Conservation (phyloP, 2,113 vertebrate genomes). For the Dipodomys stephensi region DNA sequence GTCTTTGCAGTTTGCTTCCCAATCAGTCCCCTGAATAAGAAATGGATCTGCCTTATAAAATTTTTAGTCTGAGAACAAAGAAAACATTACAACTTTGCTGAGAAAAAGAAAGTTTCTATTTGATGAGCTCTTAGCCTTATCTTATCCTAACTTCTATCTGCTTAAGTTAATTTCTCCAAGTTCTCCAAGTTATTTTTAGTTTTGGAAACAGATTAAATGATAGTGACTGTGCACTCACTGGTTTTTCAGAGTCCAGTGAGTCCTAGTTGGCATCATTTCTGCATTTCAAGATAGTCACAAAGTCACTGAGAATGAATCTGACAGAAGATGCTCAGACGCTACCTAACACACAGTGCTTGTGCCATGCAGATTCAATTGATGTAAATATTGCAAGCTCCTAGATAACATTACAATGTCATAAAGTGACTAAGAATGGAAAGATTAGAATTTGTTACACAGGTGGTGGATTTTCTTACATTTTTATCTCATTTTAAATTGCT, state of each 20-base stretch:
- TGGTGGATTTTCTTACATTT: too few relatives aligned
- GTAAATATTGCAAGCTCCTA: not conserved
- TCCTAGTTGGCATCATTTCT: not conserved
- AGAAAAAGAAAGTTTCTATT: not conserved
- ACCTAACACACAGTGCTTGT: not conserved
- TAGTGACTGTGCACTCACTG: not conserved
- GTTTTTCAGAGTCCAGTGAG: not conserved
- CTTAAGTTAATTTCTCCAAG: not conserved
- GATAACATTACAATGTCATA: not conserved
- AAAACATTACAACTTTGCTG: not conserved
- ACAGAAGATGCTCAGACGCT: not conserved
- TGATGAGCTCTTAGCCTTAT: not conserved
- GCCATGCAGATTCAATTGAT: not conserved
- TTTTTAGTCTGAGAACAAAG: not conserved
- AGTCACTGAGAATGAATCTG: not conserved
- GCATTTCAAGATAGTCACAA: not conserved
- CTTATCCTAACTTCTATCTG: not conserved
- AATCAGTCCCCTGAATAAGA: too few relatives aligned
- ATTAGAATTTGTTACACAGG: too few relatives aligned
- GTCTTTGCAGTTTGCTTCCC: too few relatives aligned
- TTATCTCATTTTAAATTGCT: too few relatives aligned
- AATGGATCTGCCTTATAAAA: not conserved
- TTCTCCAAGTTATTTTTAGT: not conserved
- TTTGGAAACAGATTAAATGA: not conserved
- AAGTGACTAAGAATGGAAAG: not conserved